Percentiles rank a stretch among this genome's conserved stretches.
These are phyloP conservation scores for Drosophila algonquin DNA, from an alignment of 2,888 invertebrate species.

Conservation along the genomic window DNA sequence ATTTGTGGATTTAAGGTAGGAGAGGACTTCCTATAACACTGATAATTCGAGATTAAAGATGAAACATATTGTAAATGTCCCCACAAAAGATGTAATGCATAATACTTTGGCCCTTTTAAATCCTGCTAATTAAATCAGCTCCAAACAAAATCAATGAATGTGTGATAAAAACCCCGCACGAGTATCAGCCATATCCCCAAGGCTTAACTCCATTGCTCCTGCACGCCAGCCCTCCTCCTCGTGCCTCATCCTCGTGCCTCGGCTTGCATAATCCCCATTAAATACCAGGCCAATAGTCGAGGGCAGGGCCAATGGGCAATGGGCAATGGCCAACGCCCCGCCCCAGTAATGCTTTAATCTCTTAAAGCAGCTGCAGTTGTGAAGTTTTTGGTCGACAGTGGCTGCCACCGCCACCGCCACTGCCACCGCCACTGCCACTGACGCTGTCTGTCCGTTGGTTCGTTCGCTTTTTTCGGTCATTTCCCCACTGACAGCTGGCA, in stretches of 20 bases:
- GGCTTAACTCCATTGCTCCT: slow-evolving; percentile 34
- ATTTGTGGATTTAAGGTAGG: not conserved
- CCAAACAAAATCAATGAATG: slow-evolving; percentile 52
- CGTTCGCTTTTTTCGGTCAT: slow-evolving; percentile 38
- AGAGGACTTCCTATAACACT: not conserved
- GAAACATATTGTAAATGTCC: slow-evolving; percentile 10
- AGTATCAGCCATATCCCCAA: slow-evolving; percentile 23
- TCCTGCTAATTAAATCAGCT: slow-evolving; percentile 35
- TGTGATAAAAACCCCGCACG: slow-evolving; percentile 34
- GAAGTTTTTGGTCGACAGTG: slow-evolving; percentile 49
- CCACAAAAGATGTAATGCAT: not conserved
- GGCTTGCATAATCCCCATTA: slow-evolving; percentile 35
- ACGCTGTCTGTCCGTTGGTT: slow-evolving; percentile 14
- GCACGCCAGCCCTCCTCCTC: slow-evolving; percentile 6
- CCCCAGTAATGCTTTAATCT: slow-evolving; percentile 43
- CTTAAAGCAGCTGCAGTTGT: slow-evolving; percentile 60
- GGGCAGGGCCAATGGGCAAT: slow-evolving; percentile 27
- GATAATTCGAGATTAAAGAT: not conserved
- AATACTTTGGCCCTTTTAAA: slow-evolving; percentile 13
- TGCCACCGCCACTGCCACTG: not conserved
- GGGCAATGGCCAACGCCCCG: slow-evolving; percentile 5
- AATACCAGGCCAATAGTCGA: slow-evolving; percentile 30
- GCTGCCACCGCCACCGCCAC: slow-evolving; percentile 7
- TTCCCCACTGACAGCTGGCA: slow-evolving; percentile 71
- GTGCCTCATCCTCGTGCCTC: slow-evolving; percentile 17